phyloP scores from a whole-genome alignment of 2,888 invertebrate species.

The Ophioninae sp. region DNA sequence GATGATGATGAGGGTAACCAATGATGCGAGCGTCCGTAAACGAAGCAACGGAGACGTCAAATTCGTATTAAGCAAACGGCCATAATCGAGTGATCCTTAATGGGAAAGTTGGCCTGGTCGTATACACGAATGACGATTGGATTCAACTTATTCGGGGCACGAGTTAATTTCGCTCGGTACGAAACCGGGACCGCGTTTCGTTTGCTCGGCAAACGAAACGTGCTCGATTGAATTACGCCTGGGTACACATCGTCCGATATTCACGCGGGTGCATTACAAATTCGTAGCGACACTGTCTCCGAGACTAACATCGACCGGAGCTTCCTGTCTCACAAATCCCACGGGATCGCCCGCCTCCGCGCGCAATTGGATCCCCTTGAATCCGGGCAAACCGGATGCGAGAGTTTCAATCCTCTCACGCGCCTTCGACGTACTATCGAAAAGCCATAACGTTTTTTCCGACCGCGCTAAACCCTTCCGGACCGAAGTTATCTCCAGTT shows the following conservation, averaged over 20 bases:
- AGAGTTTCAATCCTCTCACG: too few relatives aligned
- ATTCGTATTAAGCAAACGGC: not conserved
- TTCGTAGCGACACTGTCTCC: not conserved
- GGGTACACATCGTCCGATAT: slow-evolving; percentile 11
- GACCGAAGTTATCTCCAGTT: too few relatives aligned
- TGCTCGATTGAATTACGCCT: slow-evolving; percentile 29
- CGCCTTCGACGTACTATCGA: too few relatives aligned
- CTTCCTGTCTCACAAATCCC: not conserved
- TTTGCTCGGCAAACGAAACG: slow-evolving; percentile 26
- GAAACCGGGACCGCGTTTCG: not conserved
- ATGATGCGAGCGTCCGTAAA: not conserved
- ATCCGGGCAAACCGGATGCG: not conserved
- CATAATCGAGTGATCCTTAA: slow-evolving; percentile 2
- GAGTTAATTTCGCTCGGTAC: slow-evolving; percentile 23
- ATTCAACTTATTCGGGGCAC: slow-evolving; percentile 13
- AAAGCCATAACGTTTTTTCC: not conserved
- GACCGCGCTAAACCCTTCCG: not conserved
- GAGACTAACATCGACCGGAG: slow-evolving; percentile 1
- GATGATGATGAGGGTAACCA: not conserved
- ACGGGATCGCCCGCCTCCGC: not conserved
- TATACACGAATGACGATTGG: slow-evolving; percentile 10
- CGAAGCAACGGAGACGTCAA: not conserved
- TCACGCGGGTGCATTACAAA: slow-evolving; percentile 8
- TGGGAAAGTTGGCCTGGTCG: slow-evolving; percentile 8
- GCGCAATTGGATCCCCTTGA: not conserved